These are phyloP conservation scores for Nebria brevicollis DNA, from an alignment of 2,888 invertebrate genomes.

Conservation along the genomic window DNA sequence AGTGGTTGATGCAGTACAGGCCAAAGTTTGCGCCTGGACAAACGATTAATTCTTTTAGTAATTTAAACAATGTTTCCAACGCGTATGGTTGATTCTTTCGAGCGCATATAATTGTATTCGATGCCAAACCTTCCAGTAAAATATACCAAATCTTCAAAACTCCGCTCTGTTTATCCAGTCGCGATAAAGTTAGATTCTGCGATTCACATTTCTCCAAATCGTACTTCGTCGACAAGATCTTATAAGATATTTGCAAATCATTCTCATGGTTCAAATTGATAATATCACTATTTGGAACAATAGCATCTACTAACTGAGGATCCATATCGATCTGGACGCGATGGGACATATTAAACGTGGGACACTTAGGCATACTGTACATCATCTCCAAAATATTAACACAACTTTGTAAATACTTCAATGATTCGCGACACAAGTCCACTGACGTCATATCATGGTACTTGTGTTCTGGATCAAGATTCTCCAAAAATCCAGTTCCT, in stretches of 20 bases:
- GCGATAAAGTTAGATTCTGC: slow-evolving; percentile 68
- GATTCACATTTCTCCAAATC: slow-evolving; percentile 62
- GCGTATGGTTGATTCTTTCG: slow-evolving; percentile 82
- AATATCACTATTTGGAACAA: slow-evolving; percentile 76
- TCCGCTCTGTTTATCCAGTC: slow-evolving; percentile 82
- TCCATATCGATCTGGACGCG: slow-evolving; percentile 81
- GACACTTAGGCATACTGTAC: slow-evolving; percentile 95
- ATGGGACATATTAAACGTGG: slow-evolving; percentile 90
- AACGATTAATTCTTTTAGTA: slow-evolving; percentile 79
- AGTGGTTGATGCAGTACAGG: slow-evolving; percentile 90
- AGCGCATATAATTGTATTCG: slow-evolving; percentile 84
- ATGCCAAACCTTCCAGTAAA: slow-evolving; percentile 85
- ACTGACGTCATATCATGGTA: slow-evolving; percentile 58
- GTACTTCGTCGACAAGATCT: slow-evolving; percentile 67
- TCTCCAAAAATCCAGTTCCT: slow-evolving; percentile 54
- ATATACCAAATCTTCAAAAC: slow-evolving; percentile 92
- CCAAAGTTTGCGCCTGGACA: slow-evolving; percentile 91
- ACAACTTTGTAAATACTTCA: slow-evolving; percentile 87
- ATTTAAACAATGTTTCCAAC: slow-evolving; percentile 86
- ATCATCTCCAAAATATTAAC: slow-evolving; percentile 89
- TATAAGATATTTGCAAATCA: slow-evolving; percentile 73
- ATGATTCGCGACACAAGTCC: slow-evolving; percentile 78
- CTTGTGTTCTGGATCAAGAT: slow-evolving; percentile 48
- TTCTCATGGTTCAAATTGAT: slow-evolving; percentile 72
- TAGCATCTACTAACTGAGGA: slow-evolving; percentile 83